Percentiles rank a stretch among this genome's conserved stretches.
Conservation (phyloP, 64 coral and sea anemone species). For the Pocillopora damicornis region DNA sequence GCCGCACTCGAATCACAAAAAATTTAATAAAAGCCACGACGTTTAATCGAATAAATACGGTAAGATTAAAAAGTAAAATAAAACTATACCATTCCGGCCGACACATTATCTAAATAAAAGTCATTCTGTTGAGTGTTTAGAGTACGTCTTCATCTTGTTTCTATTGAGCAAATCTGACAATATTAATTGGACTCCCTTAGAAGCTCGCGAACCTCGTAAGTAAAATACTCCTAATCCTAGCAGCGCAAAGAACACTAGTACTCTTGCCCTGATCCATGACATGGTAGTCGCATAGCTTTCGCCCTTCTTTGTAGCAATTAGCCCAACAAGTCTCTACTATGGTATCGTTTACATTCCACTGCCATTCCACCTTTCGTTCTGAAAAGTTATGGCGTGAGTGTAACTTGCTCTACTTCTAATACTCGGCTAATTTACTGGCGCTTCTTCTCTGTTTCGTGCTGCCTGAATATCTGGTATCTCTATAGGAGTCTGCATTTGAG, state of each 20-base stretch:
- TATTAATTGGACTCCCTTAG: too few relatives aligned
- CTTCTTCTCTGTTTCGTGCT: slow-evolving; percentile 15
- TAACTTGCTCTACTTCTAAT: not conserved
- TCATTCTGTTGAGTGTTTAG: too few relatives aligned
- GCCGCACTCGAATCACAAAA: too few relatives aligned
- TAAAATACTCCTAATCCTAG: not conserved
- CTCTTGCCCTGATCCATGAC: slow-evolving; percentile 2
- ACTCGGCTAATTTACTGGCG: not conserved
- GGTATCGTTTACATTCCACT: not conserved
- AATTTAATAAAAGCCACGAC: too few relatives aligned
- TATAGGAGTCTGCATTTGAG: too few relatives aligned
- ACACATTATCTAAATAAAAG: too few relatives aligned
- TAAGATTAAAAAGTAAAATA: too few relatives aligned
- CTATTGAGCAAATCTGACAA: too few relatives aligned
- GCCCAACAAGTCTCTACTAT: not conserved
- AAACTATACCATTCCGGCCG: too few relatives aligned
- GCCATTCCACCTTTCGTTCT: not conserved
- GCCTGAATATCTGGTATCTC: not conserved
- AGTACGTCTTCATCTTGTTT: too few relatives aligned
- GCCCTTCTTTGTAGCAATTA: slow-evolving; percentile 6
- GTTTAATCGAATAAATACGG: too few relatives aligned
- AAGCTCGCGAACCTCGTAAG: too few relatives aligned
- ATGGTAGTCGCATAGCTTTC: slow-evolving; percentile 3
- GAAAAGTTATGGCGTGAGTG: slow-evolving; percentile 12
- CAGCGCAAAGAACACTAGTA: not conserved